Evolutionary conservation across 2,113 vertebrate genomes (phyloP).

Genomic region (Cinclus mexicanus): DNA sequence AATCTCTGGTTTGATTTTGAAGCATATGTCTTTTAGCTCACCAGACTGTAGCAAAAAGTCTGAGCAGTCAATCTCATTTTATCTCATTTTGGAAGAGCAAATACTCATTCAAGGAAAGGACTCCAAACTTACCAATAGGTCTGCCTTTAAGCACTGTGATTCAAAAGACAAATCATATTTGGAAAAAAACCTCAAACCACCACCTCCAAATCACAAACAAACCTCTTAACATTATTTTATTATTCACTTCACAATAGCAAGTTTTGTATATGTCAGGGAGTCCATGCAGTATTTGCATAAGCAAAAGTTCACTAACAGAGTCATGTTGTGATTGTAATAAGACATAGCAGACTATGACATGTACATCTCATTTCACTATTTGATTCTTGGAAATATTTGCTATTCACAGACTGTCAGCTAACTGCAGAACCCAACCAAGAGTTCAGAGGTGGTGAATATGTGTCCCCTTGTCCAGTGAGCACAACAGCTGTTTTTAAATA

Average conservation of each 20-base stretch:
- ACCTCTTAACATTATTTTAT: background rate
- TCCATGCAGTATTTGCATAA: background rate
- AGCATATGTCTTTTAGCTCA: background rate
- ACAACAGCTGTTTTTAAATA: background rate
- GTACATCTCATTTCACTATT: background rate
- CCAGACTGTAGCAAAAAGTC: background rate
- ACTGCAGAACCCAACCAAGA: background rate
- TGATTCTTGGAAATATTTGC: background rate
- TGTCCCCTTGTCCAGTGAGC: background rate
- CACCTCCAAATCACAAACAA: background rate
- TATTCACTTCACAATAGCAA: background rate
- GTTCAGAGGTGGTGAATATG: background rate
- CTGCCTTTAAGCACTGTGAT: background rate
- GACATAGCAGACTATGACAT: background rate
- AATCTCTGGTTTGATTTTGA: constrained; percentile 7
- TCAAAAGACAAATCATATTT: background rate
- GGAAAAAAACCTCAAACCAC: background rate
- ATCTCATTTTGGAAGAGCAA: background rate
- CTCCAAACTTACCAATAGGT: background rate
- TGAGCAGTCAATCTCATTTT: constrained; percentile 20
- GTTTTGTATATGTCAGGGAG: background rate
- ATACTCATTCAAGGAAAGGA: background rate
- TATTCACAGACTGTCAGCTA: background rate
- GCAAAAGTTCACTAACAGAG: background rate
- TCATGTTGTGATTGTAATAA: accelerated